Evolutionary conservation across 2,113 vertebrate genomes (phyloP).

Genomic region (Lipophrys pholis): DNA sequence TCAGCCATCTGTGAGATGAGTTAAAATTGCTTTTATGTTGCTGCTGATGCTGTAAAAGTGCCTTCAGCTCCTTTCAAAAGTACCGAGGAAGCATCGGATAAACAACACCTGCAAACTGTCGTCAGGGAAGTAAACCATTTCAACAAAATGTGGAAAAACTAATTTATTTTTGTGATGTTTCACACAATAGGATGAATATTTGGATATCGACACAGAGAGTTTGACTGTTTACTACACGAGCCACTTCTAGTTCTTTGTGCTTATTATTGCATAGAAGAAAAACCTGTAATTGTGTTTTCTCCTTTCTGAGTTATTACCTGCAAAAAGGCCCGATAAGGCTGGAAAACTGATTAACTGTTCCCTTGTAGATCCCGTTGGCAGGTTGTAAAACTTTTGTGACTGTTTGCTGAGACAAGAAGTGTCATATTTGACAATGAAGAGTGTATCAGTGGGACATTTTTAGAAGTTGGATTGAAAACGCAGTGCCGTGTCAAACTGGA

Average conservation of each 20-base stretch:
- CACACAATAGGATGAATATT: background rate
- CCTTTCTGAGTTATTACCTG: background rate
- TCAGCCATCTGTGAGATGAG: constrained; percentile 40
- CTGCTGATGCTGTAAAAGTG: background rate
- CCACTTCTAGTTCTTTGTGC: background rate
- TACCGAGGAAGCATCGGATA: background rate
- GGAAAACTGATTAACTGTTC: too few relatives aligned
- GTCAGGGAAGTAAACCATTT: background rate
- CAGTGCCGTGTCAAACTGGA: background rate
- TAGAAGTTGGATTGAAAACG: background rate
- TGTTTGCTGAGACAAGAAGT: too few relatives aligned
- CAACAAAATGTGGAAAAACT: background rate
- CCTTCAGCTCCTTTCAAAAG: background rate
- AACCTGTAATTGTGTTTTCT: background rate
- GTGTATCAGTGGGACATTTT: background rate
- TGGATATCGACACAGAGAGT: too few relatives aligned
- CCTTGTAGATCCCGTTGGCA: too few relatives aligned
- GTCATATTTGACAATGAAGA: too few relatives aligned
- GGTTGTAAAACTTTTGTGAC: too few relatives aligned
- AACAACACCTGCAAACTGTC: background rate
- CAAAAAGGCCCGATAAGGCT: too few relatives aligned
- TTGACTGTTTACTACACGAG: background rate
- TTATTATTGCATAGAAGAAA: background rate
- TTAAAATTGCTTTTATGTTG: background rate
- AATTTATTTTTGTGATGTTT: background rate